phyloP scores from a whole-genome alignment of 2,888 invertebrate genomes.

The Ctena decussata region DNA sequence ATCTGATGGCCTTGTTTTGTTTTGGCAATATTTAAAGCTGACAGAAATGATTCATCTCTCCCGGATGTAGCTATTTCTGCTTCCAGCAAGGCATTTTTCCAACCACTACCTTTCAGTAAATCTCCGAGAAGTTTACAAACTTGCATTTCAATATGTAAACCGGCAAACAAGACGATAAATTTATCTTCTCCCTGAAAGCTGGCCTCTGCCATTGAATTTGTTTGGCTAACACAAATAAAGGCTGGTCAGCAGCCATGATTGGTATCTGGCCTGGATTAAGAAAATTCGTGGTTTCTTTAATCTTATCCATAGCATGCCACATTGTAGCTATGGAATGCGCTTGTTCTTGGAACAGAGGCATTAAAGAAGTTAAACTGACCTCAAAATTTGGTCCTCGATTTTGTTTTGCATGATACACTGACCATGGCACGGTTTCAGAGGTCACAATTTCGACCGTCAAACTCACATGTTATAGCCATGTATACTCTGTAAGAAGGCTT shows the following conservation, averaged over 20 bases:
- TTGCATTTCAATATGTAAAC: constrained; percentile 77
- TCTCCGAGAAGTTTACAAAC: constrained; percentile 65
- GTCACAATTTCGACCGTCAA: too few relatives aligned
- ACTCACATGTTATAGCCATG: too few relatives aligned
- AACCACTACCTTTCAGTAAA: constrained; percentile 71
- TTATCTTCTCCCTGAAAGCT: constrained; percentile 69
- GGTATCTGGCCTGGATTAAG: constrained; percentile 20
- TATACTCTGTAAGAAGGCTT: too few relatives aligned
- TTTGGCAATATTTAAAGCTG: constrained; percentile 31
- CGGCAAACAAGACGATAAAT: constrained; percentile 74
- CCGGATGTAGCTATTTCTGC: constrained; percentile 70
- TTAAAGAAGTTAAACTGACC: not conserved
- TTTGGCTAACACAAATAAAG: constrained; percentile 75
- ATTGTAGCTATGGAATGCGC: not conserved
- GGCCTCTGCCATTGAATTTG: constrained; percentile 75
- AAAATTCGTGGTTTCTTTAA: not conserved
- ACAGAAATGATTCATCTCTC: constrained; percentile 56
- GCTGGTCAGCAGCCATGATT: constrained; percentile 74
- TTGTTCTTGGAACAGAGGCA: not conserved
- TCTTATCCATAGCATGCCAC: not conserved
- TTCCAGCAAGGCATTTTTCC: constrained; percentile 64
- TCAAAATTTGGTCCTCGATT: not conserved
- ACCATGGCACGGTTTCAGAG: not conserved
- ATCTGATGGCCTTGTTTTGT: constrained; percentile 65
- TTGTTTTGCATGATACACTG: not conserved